Base-by-base conservation (phyloP, 2,888 invertebrate species). In the Drosophila birchii region DNA sequence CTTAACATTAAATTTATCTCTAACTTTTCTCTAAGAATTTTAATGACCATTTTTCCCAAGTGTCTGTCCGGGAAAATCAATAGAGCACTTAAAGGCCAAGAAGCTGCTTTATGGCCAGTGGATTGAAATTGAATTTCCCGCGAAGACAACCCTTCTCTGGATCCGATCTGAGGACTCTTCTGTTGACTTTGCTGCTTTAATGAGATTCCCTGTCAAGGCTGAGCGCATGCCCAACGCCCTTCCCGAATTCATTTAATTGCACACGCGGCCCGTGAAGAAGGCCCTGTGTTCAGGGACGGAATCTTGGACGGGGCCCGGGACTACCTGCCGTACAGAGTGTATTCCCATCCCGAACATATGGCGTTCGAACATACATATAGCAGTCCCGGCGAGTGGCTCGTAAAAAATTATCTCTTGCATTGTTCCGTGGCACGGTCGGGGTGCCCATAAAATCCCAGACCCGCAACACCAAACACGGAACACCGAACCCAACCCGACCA, bases 331-430 rank as follows among this genome's bases (percentile, higher is more conserved):
- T 11, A 51, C 20, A 23, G 34, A 51, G 45, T 32, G 49, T 32
- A 67, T 45, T 56, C 60, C 38, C 60, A 36, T 43, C 38, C 32
- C 68, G 76, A 82, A 68, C 83, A 87, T 80, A 84, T 85, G 83
- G 86, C 69, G 70, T 63, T 43, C 16, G 62, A 41, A 16, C 39
- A 34, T 63, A 68, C 39, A 41, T 60, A 68, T 55, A 38, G 38
- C 41, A 62, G 49, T 5, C 43, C 64, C 64, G 23, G 68, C 61
- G 82, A 86, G 78, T 80, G 69, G 67, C 73, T 86, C 81, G 79
- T 85, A 86, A 85, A 85, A 72, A 88, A 88, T 85, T 88, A 86
- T 86, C 81, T 77, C 56, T 44, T 69, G 59, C 84, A 86, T 88
- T 85, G 85, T 85, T 81, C 63, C 41, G 76, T 47, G 55, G 81